These are phyloP conservation scores for Narcine bancroftii DNA, from an alignment of 2,113 vertebrate genomes.

Conservation along the genomic window DNA sequence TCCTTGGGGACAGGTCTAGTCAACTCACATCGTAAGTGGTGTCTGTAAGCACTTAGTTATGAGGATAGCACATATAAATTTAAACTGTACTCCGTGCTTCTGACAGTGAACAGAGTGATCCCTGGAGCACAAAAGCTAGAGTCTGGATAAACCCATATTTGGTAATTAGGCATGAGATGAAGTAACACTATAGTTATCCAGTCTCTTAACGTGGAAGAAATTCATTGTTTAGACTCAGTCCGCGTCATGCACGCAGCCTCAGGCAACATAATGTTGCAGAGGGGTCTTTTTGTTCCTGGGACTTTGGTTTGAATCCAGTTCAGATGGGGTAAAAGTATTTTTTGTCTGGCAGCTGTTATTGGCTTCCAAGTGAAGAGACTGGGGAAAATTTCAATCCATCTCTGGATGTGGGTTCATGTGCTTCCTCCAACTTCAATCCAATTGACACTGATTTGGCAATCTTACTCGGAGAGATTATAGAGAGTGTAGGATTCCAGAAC, in stretches of 20 bases:
- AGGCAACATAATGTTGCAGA: neutral
- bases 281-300: neutral
- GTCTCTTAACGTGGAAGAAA: conserved; percentile 25
- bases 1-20: conserved; percentile 34
- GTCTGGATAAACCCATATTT: conserved; percentile 23
- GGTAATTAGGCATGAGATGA: conserved; percentile 4
- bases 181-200: conserved; percentile 26
- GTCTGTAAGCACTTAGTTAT: conserved; percentile 36
- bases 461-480: neutral
- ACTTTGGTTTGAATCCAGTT: neutral
- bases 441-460: conserved; percentile 17
- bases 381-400: conserved; percentile 13
- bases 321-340: conserved; percentile 24
- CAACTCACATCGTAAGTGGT: conserved; percentile 1
- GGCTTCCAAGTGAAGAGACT: neutral
- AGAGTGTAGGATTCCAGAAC: neutral
- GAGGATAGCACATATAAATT: conserved; percentile 35
- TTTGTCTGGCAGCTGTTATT: conserved; percentile 15
- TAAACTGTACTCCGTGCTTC: conserved; percentile 15
- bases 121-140: conserved; percentile 21
- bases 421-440: neutral
- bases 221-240: conserved; percentile 26
- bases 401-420: neutral
- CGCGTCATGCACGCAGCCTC: neutral
- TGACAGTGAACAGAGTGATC: conserved; percentile 33